Conservation (phyloP, 2,797 vertebrate genomes). For the Myotis pilosus region DNA sequence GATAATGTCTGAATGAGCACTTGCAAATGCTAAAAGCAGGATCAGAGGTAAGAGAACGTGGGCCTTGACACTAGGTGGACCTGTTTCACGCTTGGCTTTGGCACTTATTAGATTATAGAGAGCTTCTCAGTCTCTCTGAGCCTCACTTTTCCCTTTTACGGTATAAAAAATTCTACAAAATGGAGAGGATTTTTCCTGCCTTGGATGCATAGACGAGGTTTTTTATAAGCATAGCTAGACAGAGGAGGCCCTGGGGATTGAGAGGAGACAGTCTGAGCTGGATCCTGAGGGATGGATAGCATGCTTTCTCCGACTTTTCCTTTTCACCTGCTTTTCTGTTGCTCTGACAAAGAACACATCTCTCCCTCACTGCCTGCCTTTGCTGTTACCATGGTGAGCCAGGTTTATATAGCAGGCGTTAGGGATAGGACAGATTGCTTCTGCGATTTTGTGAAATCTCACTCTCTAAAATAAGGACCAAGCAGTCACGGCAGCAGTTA, state of each 20-base stretch:
- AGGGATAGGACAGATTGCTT: slow-evolving; percentile 63
- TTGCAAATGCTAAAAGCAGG: not conserved
- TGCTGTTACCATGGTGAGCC: slow-evolving; percentile 67
- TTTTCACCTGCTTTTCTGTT: slow-evolving; percentile 17
- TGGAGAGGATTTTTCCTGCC: not conserved
- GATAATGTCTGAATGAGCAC: not conserved
- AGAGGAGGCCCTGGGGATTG: not conserved
- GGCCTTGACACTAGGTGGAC: not conserved
- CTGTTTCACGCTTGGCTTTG: not conserved
- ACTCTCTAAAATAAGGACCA: slow-evolving; percentile 70
- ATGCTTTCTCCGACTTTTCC: not conserved
- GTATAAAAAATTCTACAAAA: not conserved
- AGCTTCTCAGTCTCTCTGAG: not conserved
- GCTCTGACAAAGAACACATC: not conserved
- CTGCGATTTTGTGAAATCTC: slow-evolving; percentile 63
- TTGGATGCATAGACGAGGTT: not conserved
- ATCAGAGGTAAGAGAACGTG: not conserved
- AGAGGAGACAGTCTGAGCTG: not conserved
- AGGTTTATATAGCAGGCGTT: slow-evolving; percentile 54
- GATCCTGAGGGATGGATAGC: not conserved
- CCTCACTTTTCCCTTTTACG: not conserved
- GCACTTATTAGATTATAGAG: not conserved
- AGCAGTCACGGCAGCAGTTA: not conserved
- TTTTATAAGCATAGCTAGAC: not conserved
- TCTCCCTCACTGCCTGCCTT: not conserved